Evolutionary conservation across 2,113 vertebrate species (phyloP), one percentile per base, ranked within the genome.

Genomic region (Clarias batrachus): DNA sequence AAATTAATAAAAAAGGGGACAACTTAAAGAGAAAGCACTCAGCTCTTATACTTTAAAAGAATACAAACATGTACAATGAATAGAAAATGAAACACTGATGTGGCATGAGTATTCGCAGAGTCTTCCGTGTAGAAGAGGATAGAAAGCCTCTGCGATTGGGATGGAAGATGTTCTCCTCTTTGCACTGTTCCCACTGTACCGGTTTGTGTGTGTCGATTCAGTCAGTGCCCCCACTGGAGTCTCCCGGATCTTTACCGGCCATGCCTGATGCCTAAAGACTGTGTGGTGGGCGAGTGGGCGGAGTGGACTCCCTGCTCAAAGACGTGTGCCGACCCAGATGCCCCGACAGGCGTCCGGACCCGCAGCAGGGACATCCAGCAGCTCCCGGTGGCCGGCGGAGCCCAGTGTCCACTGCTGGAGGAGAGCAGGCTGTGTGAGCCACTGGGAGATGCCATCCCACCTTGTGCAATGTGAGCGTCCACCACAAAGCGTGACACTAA

Each of bases 241-340:
- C 88, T 97, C 76, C 97, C 97, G 8, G 91, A 96, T 88, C 97
- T 96, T 0, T 95, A 98, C 94, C 98, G 98, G 92, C 96, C 98
- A 84, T 99, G 98, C 65, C 95, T 98, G 87, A 94, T 99, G 25
- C 93, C 94, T 7, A 97, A 96, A 88, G 97, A 96, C 87, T 99
- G 98, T 89, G 95, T 96, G 88, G 89, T 98, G 82, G 96, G 95
- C 0, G 96, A 98, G 70, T 99, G 98, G 98, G 90, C 93, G 0
- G 93, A 95, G 33, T 99, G 98, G 98, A 94, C 94, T 4, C 89
- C 94, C 2, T 99, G 98, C 92, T 96, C 97, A 68, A 97, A 97
- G 92, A 93, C 93, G 1, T 99, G 98, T 89, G 82, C 90, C 1
- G 95, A 97, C 86, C 88, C 89, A 14, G 91, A 90, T 3, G 93